A percentile compares a stretch with the other conserved stretches of the same genome.
Evolutionary conservation across 2,797 vertebrate genomes (phyloP).

Genomic region (Pangasius macronema): DNA sequence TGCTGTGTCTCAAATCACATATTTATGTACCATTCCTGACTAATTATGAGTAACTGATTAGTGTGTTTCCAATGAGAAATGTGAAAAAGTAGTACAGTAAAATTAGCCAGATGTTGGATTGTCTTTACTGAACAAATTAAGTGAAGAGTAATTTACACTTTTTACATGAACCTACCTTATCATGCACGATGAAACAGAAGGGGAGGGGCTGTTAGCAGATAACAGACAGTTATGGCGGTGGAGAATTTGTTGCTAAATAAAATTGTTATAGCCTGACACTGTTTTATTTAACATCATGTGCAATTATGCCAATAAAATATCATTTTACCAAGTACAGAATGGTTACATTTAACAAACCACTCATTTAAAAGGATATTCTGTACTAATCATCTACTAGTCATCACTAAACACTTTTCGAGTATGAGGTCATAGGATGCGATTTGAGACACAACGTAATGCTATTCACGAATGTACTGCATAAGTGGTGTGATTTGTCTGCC

Average conservation of each 20-base stretch:
- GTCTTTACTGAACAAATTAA: background rate
- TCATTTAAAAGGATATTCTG: background rate
- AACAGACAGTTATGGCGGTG: background rate
- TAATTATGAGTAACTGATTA: background rate
- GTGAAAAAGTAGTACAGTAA: background rate
- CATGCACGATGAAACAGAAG: background rate
- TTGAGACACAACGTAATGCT: background rate
- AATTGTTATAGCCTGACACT: background rate
- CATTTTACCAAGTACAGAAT: background rate
- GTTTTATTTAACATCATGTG: background rate
- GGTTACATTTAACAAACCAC: background rate
- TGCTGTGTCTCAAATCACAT: slow-evolving; percentile 1
- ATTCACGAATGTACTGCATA: background rate
- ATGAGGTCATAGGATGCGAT: background rate
- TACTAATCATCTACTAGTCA: background rate
- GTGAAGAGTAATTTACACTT: background rate
- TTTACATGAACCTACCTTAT: background rate
- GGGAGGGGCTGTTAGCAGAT: background rate
- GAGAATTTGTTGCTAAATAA: background rate
- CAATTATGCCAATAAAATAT: background rate
- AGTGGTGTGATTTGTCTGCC: background rate
- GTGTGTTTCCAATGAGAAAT: background rate
- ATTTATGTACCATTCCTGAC: no score
- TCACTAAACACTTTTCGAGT: background rate
- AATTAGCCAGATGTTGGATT: background rate